These are phyloP conservation scores for Ctena decussata DNA, from an alignment of 2,888 invertebrate genomes.

Conservation along the genomic window DNA sequence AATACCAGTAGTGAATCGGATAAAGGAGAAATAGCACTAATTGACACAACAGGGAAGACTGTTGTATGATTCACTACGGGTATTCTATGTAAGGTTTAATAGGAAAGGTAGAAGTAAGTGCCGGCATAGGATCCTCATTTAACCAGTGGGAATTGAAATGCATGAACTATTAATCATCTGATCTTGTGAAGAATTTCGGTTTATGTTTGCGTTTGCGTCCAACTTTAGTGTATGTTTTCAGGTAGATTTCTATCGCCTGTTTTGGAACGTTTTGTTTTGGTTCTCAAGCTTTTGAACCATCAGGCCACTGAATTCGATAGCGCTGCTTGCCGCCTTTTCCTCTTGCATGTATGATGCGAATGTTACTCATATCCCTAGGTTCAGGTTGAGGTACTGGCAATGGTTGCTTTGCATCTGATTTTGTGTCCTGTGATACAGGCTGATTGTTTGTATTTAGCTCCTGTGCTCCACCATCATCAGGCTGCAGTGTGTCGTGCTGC, in stretches of 20 bases:
- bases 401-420: neutral
- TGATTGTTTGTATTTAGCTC: too few relatives aligned
- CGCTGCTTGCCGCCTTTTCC: neutral
- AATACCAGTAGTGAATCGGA: constrained; percentile 30
- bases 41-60: neutral
- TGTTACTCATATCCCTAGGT: neutral
- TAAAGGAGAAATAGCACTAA: neutral
- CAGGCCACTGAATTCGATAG: neutral
- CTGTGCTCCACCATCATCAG: too few relatives aligned
- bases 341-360: neutral
- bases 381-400: neutral
- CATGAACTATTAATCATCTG: neutral
- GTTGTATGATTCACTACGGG: constrained; percentile 24
- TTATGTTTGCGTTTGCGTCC: constrained; percentile 7
- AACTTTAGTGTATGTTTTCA: constrained; percentile 15
- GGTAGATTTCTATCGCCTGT: neutral
- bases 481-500: neutral
- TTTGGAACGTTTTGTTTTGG: neutral
- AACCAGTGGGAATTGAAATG: neutral
- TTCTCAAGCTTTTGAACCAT: neutral
- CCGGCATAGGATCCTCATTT: neutral
- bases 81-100: constrained; percentile 14
- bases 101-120: neutral
- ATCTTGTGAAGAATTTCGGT: neutral
- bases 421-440: too few relatives aligned